phyloP scores from a whole-genome alignment of 2,888 invertebrate species.

The Dolichomitus sp. region DNA sequence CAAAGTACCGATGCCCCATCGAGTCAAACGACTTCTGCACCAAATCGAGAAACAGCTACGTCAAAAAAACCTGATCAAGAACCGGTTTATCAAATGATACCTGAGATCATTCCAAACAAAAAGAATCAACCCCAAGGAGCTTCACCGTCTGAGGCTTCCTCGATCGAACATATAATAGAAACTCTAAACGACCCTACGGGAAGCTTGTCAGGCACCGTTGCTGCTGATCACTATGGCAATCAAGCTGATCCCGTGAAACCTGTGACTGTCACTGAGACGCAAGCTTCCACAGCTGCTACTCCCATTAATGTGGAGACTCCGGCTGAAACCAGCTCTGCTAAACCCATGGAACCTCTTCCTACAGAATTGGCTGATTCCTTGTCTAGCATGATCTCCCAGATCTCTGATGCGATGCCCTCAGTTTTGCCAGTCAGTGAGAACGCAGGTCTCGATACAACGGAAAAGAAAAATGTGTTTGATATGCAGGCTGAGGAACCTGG shows the following conservation, averaged over 20 bases:
- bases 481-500: slow-evolving; percentile 46
- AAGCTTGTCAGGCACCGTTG: slow-evolving; percentile 53
- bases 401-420: slow-evolving; percentile 76
- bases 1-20: slow-evolving; percentile 44
- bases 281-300: slow-evolving; percentile 55
- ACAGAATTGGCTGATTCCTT: slow-evolving; percentile 78
- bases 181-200: slow-evolving; percentile 68
- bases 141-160: slow-evolving; percentile 60
- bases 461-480: slow-evolving; percentile 51
- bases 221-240: slow-evolving; percentile 38
- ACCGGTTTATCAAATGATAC: slow-evolving; percentile 58
- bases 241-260: not conserved
- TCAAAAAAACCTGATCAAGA: slow-evolving; percentile 40
- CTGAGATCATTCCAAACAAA: slow-evolving; percentile 66
- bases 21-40: slow-evolving; percentile 44
- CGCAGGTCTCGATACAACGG: slow-evolving; percentile 55
- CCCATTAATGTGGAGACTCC: slow-evolving; percentile 47
- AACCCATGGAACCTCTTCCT: slow-evolving; percentile 72
- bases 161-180: slow-evolving; percentile 68
- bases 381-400: slow-evolving; percentile 80
- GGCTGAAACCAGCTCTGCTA: slow-evolving; percentile 26
- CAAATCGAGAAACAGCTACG: slow-evolving; percentile 43
- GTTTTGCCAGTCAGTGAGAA: slow-evolving; percentile 66
- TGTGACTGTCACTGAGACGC: slow-evolving; percentile 2
- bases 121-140: slow-evolving; percentile 46